Evolutionary conservation across 2,888 invertebrate genomes (phyloP).

Genomic region (Siphonodentalium dalli): DNA sequence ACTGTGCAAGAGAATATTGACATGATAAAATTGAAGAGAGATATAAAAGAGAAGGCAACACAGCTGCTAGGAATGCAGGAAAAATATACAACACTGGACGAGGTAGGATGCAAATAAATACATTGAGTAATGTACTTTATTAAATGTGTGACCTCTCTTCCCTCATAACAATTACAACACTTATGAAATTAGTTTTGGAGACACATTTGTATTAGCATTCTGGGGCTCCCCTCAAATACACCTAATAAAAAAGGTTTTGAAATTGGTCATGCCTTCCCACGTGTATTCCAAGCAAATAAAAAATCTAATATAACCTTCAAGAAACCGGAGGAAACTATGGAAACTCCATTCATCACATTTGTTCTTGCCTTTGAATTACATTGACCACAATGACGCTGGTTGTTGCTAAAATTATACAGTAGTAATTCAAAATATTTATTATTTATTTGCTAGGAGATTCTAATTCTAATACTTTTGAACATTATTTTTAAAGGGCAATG

Average conservation of each 20-base stretch:
- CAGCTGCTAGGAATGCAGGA: conserved; percentile 59
- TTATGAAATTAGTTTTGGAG: not conserved
- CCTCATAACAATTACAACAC: not conserved
- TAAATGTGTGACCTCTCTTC: not conserved
- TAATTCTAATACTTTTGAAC: no score
- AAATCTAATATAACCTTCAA: no score
- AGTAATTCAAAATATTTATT: no score
- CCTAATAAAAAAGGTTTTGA: not conserved
- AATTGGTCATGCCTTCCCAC: not conserved
- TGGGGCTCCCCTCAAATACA: not conserved
- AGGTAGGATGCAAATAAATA: conserved; percentile 41
- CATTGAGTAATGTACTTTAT: not conserved
- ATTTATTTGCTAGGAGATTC: no score
- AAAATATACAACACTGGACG: conserved; percentile 60
- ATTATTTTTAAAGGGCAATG: no score
- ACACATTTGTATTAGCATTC: no score
- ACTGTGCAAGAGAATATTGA: conserved; percentile 66
- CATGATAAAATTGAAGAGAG: conserved; percentile 64
- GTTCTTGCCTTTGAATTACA: no score
- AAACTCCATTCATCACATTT: no score
- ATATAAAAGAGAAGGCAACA: conserved; percentile 64
- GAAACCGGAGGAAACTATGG: no score
- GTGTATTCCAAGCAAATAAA: no score
- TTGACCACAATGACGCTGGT: no score
- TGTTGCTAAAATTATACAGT: no score